These are phyloP conservation scores for Nymphalis polychloros DNA, from an alignment of 2,888 invertebrate genomes.

Conservation along the genomic window DNA sequence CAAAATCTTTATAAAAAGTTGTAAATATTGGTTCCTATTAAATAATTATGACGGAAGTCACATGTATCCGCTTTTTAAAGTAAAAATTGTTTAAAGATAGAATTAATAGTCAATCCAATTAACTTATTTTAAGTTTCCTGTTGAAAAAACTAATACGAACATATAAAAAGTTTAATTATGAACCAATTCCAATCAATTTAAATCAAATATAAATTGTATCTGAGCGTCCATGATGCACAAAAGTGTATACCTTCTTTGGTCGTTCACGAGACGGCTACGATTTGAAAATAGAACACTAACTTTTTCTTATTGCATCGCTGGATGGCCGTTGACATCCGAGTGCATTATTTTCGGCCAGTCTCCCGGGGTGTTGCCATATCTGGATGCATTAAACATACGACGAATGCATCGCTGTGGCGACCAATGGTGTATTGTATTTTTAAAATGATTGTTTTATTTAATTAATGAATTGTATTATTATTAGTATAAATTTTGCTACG, in stretches of 20 bases:
- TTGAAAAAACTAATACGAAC: no score
- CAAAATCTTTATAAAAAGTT: no score
- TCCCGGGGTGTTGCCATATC: slow-evolving; percentile 69
- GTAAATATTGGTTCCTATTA: no score
- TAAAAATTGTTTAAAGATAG: no score
- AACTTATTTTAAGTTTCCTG: no score
- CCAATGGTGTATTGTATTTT: slow-evolving; percentile 5
- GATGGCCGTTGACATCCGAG: slow-evolving; percentile 71
- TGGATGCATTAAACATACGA: slow-evolving; percentile 47
- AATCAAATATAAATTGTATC: neutral
- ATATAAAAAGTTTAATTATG: neutral
- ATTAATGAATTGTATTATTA: neutral
- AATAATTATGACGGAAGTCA: no score
- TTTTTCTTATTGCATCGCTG: slow-evolving; percentile 67
- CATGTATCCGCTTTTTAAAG: no score
- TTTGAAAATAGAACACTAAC: slow-evolving; percentile 71
- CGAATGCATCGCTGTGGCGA: slow-evolving; percentile 28
- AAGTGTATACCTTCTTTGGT: slow-evolving; percentile 56
- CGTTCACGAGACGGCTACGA: slow-evolving; percentile 61
- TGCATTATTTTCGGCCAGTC: slow-evolving; percentile 75
- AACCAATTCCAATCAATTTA: slow-evolving; percentile 4
- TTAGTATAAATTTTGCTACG: no score
- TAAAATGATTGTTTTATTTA: neutral
- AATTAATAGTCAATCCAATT: no score
- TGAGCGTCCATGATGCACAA: slow-evolving; percentile 37